A percentile compares a stretch with the other conserved stretches of the same genome.
phyloP scores from a whole-genome alignment of 2,888 invertebrate species.

The Byasa hedistus region DNA sequence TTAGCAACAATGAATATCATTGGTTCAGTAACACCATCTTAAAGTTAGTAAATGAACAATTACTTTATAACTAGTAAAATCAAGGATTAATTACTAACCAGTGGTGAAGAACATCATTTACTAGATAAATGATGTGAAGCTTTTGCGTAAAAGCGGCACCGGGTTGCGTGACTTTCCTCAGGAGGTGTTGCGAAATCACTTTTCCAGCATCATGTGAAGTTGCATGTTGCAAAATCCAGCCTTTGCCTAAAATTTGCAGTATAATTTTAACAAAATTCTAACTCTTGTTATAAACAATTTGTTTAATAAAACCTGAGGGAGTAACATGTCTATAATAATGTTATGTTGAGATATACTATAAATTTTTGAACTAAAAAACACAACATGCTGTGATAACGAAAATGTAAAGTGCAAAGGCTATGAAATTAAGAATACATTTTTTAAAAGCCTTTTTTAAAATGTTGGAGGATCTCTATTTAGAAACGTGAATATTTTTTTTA shows the following conservation, averaged over 20 bases:
- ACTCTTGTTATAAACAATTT: neutral
- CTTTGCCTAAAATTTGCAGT: conserved; percentile 83
- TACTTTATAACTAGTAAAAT: conserved; percentile 1
- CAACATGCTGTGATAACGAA: no score
- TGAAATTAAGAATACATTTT: no score
- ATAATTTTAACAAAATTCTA: neutral
- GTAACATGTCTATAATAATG: neutral
- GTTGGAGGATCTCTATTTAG: no score
- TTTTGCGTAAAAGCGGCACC: conserved; percentile 92
- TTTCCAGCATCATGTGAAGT: conserved; percentile 89
- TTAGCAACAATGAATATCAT: conserved; percentile 22
- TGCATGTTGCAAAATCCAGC: conserved; percentile 97
- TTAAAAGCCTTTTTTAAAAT: no score
- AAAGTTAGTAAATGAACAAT: conserved; percentile 19
- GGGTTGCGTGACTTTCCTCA: conserved; percentile 87
- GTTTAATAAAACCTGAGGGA: neutral
- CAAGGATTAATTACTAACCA: conserved; percentile 84
- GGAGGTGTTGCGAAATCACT: conserved; percentile 93
- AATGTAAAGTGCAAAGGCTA: no score
- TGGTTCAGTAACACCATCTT: conserved; percentile 8
- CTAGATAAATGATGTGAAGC: conserved; percentile 98
- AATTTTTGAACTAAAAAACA: no score
- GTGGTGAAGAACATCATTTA: conserved; percentile 99
- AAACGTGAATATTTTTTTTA: no score
- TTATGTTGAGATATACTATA: no score